Conservation (phyloP, 2,797 vertebrate species). For the Rhynchotus rufescens region DNA sequence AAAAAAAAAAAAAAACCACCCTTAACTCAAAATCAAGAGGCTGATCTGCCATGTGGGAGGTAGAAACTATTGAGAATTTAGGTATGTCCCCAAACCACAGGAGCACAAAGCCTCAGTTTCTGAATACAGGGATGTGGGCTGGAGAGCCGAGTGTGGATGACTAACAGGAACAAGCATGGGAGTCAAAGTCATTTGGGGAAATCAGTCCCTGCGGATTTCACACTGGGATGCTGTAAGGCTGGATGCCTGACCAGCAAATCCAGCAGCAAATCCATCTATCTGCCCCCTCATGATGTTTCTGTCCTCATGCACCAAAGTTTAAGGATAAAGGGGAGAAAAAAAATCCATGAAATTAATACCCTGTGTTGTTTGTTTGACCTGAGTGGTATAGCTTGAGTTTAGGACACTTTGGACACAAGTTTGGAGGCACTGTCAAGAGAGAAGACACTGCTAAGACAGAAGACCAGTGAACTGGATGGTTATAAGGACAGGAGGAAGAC, state of each 20-base stretch:
- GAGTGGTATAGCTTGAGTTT: not conserved
- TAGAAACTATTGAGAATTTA: not conserved
- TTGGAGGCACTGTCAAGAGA: not conserved
- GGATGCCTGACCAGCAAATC: not conserved
- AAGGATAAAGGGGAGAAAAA: not conserved
- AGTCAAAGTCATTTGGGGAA: not conserved
- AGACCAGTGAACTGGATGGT: not conserved
- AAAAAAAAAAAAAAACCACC: not conserved
- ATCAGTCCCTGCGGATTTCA: not conserved
- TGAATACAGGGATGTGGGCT: not conserved
- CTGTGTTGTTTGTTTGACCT: not conserved
- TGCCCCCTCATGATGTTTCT: not conserved
- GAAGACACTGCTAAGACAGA: not conserved
- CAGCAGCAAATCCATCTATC: not conserved
- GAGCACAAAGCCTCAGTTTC: not conserved
- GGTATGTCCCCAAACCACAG: not conserved
- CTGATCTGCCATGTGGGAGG: not conserved
- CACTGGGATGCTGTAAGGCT: fast-evolving
- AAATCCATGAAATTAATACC: too few species aligned
- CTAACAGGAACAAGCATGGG: not conserved
- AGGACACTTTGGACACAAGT: not conserved
- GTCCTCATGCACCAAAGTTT: not conserved
- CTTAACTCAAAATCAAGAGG: not conserved
- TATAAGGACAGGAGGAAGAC: not conserved
- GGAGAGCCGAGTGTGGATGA: not conserved